Evolutionary conservation across 2,888 invertebrate genomes (phyloP).

Genomic region (Nephrotoma flavescens): DNA sequence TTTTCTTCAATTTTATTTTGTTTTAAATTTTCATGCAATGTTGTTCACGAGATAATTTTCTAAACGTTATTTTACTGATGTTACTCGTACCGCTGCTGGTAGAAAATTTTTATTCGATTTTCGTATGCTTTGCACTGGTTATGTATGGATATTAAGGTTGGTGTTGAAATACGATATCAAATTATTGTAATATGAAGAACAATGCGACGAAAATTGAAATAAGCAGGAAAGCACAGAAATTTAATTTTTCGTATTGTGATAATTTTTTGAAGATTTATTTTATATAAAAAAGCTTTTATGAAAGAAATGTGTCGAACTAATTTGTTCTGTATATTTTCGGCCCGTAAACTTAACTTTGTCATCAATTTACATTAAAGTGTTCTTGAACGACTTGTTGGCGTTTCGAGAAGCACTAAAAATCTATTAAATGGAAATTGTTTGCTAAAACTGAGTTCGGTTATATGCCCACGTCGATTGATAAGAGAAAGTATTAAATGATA

Average conservation of each 20-base stretch:
- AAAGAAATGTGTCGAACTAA: too few species aligned
- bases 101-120: neutral
- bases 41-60: neutral
- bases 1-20: neutral
- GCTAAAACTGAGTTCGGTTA: neutral
- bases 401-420: too few species aligned
- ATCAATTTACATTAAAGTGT: too few species aligned
- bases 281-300: too few species aligned
- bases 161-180: neutral
- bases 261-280: neutral
- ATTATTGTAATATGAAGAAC: neutral
- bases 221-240: neutral
- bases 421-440: neutral
- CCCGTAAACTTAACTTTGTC: too few species aligned
- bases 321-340: too few species aligned
- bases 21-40: neutral
- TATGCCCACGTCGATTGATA: neutral
- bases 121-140: neutral
- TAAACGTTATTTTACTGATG: neutral
- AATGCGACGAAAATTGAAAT: neutral
- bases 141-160: neutral
- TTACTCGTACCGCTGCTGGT: neutral
- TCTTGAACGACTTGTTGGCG: too few species aligned
- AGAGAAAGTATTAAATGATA: neutral
- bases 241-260: neutral